Base-by-base conservation (phyloP, 2,888 invertebrate species). In the Lacanobia wlatinum region DNA sequence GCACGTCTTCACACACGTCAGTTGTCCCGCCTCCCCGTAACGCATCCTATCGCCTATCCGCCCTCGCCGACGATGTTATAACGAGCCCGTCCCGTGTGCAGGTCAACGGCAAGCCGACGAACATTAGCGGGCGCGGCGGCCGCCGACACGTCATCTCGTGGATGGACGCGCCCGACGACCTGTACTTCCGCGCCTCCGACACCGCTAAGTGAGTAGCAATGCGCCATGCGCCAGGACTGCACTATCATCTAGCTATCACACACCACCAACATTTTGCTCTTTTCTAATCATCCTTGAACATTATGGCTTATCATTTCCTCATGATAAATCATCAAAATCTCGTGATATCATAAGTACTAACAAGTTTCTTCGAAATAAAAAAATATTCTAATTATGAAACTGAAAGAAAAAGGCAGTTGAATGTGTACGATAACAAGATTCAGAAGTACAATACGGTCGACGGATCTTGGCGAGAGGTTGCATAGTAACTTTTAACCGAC, bases 141-240 rank as follows among this genome's bases (percentile, higher is more conserved):
- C 97, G 98, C 64, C 98, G 99, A 91, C 99, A 98, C 96, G 98
- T 99, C 88, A 98, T 99, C 92, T 99, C 99, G 91, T 99, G 99
- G 99, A 99, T 99, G 98, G 99, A 99, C 95, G 99, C 99, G 73
- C 99, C 99, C 34, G 99, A 99, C 93, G 99, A 99, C 96, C 98
- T 99, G 84, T 99, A 98, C 96, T 99, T 99, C 96, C 97, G 98
- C 93, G 99, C 99, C 88, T 98, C 98, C 61, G 98, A 98, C 88
- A 97, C 97, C 87, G 98, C 98, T 95, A 99, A 98, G 99, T 99
- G 96, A 97, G 98, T 96, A 56, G 23, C 40, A 46, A 28, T 38
- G 52, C 52, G 16, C n/a, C 6, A 56, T 4, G 2, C 2, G 28
- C 28, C 2, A 2, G 48, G 63, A 62, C 23, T 52, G 23, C 61